These are phyloP conservation scores for Protosalanx chinensis DNA, from an alignment of 2,797 vertebrate genomes.

Conservation along the genomic window DNA sequence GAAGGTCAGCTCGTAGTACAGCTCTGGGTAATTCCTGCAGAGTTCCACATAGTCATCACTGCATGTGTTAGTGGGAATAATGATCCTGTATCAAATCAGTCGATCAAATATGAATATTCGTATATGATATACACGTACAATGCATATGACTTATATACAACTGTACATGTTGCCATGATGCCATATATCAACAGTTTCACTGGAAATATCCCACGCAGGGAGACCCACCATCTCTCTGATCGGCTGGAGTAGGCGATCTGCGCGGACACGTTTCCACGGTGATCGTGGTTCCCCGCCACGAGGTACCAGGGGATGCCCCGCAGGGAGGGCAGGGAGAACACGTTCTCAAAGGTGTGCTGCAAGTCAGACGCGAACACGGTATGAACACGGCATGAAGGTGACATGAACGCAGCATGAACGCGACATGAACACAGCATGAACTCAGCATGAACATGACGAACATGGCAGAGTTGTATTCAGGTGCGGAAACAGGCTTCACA, in stretches of 20 bases:
- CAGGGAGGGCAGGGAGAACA: constrained; percentile 61
- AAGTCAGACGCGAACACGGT: background rate
- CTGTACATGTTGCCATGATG: too few relatives aligned
- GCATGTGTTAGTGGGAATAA: too few relatives aligned
- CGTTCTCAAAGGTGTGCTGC: constrained; percentile 62
- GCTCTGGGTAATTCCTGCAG: constrained; percentile 60
- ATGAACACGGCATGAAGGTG: background rate
- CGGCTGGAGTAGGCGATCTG: constrained; percentile 65
- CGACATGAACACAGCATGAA: too few relatives aligned
- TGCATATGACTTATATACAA: too few relatives aligned
- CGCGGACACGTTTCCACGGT: constrained; percentile 63
- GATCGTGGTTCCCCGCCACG: constrained; percentile 69
- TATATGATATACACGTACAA: background rate
- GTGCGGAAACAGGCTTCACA: background rate
- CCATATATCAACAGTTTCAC: background rate
- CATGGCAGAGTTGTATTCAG: too few relatives aligned
- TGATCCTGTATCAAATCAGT: too few relatives aligned
- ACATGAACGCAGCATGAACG: too few relatives aligned
- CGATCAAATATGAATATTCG: background rate
- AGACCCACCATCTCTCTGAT: constrained; percentile 62
- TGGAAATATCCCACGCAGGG: too few relatives aligned
- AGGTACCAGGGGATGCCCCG: constrained; percentile 62
- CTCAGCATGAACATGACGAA: background rate
- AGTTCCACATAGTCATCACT: too few relatives aligned
- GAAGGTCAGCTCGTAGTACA: constrained; percentile 63